phyloP scores from a whole-genome alignment of 1,140 invertebrate species.

The Sesamia nonagrioides region DNA sequence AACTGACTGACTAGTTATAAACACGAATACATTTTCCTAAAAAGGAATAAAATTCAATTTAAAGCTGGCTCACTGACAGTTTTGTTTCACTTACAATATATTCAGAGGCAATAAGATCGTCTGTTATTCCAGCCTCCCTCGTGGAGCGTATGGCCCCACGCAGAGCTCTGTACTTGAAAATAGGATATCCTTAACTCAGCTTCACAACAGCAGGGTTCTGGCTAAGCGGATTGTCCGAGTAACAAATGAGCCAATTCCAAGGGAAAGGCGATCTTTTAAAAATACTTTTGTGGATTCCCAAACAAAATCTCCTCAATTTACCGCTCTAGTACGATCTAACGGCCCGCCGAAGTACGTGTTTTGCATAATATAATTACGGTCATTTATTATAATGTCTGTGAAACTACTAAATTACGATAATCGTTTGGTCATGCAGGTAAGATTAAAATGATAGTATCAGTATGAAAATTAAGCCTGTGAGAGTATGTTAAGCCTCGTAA shows the following conservation, averaged over 20 bases:
- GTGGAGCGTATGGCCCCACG: slow-evolving; percentile 16
- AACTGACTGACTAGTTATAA: no score
- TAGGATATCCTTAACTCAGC: slow-evolving; percentile 32
- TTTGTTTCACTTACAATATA: slow-evolving; percentile 22
- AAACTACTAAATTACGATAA: slow-evolving; percentile 25
- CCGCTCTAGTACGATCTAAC: slow-evolving; percentile 10
- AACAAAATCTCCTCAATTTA: slow-evolving; percentile 45
- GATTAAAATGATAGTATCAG: not conserved
- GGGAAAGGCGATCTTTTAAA: slow-evolving; percentile 46
- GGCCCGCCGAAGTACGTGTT: slow-evolving; percentile 38
- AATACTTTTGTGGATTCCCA: slow-evolving; percentile 30
- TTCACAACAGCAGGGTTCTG: slow-evolving; percentile 16
- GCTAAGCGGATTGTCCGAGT: slow-evolving; percentile 58
- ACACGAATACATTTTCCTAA: not conserved
- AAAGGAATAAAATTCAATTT: not conserved
- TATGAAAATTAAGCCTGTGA: not conserved
- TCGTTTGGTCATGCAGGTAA: not conserved
- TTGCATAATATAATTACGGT: slow-evolving; percentile 42
- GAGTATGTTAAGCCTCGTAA: not conserved
- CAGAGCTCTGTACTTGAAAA: slow-evolving; percentile 30
- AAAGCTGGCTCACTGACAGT: not conserved
- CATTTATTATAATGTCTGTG: slow-evolving; percentile 31
- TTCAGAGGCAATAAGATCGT: slow-evolving; percentile 21
- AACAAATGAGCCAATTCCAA: slow-evolving; percentile 58
- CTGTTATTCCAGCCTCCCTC: slow-evolving; percentile 23